Base-by-base conservation (phyloP, 1,140 invertebrate genomes). In the Prorops nasuta region DNA sequence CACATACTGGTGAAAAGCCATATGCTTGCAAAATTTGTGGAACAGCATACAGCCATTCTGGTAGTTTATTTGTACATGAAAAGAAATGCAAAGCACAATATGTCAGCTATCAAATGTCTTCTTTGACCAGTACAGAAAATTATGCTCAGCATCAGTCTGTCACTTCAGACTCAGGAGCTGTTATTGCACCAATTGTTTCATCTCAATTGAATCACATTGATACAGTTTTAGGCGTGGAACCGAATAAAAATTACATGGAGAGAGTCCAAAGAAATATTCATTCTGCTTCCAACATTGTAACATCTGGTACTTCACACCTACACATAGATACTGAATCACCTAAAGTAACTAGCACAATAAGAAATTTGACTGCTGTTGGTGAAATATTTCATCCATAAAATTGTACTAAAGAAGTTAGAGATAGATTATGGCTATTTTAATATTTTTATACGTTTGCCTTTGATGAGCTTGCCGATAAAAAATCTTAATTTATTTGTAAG, bases 1-100 rank as follows among this genome's bases (percentile, higher is more conserved):
- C 77, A 0, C 85, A 94, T 59, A 93, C 90, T 0, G 91, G 87
- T 0, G 86, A 89, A 54, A 86, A 84, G 57, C 88, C 87, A 0
- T 90, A 86, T 49, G 81, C 83, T 1, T 92, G 90, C 63, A 80
- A 84, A 44, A 80, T 85, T 31, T 88, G 86, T 60, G 83, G 86
- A 1, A 75, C 71, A 0, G 71, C 71, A 0, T 75, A 75, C 19
- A 74, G 72, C 21, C 72, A 75, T 44, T 72, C 70, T 0, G 72
- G 72, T 1, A 75, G 72, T 52, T 55, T 75, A 3, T 75, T 75
- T 19, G 72, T 72, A 0, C 72, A 75, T 19, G 68, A 73, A 19
- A 75, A 73, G 35, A 75, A 72, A 10, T 75, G 72, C 34, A 73
- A 69, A 41, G 68, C 66, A 0, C 64, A 74, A 40, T 64, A 60